These are phyloP conservation scores for Bombus consobrinus DNA, from an alignment of 1,140 invertebrate species.

Conservation along the genomic window DNA sequence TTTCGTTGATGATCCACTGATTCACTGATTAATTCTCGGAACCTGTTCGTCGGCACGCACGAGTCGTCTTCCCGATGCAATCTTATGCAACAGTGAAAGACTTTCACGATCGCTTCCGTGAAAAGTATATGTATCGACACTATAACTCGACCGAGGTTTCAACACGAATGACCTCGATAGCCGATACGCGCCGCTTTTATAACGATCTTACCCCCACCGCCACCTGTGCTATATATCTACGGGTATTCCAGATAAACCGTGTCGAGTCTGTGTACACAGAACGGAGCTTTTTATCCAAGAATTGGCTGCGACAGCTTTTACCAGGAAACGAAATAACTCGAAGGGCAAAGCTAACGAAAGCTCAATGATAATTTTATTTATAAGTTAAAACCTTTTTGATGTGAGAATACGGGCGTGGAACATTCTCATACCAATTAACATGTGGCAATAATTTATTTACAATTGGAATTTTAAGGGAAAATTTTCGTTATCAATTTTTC, in stretches of 20 bases:
- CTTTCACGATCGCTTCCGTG: neutral
- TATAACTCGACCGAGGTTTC: neutral
- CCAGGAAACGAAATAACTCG: slow-evolving; percentile 31
- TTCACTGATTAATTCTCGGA: neutral
- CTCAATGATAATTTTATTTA: neutral
- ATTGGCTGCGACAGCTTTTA: slow-evolving; percentile 28
- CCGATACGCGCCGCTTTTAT: slow-evolving; percentile 41
- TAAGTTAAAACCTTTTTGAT: neutral
- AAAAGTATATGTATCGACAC: neutral
- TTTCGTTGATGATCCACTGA: slow-evolving; percentile 6
- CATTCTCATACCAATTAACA: neutral
- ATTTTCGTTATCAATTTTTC: neutral
- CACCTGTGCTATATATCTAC: neutral
- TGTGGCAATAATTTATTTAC: neutral
- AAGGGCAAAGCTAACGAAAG: slow-evolving; percentile 12
- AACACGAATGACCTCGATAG: slow-evolving; percentile 36
- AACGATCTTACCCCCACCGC: slow-evolving; percentile 22
- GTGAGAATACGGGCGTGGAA: too few species aligned
- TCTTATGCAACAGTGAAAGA: slow-evolving; percentile 39
- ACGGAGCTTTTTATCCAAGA: slow-evolving; percentile 48
- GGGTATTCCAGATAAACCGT: slow-evolving; percentile 50
- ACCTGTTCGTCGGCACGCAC: neutral
- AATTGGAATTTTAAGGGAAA: neutral
- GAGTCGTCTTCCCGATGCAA: neutral
- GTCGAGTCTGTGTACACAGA: slow-evolving; percentile 14